Conservation (phyloP, 2,888 invertebrate genomes). For the Catocala fraxini region DNA sequence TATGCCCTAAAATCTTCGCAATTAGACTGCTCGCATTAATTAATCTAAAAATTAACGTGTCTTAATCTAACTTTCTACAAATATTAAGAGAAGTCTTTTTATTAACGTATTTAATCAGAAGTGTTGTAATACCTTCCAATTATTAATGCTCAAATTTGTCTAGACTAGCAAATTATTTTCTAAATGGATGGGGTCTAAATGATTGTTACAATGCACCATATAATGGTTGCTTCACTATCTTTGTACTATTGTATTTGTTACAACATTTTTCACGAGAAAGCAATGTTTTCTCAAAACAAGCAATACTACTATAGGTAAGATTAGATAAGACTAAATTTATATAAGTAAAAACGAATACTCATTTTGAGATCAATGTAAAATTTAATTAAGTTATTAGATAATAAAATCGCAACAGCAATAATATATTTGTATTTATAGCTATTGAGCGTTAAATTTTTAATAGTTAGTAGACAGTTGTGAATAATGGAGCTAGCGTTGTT, state of each 20-base stretch:
- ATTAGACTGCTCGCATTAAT: slow-evolving; percentile 8
- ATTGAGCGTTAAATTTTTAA: slow-evolving; percentile 86
- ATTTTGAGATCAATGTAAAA: slow-evolving; percentile 84
- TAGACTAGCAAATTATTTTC: slow-evolving; percentile 50
- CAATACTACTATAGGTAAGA: slow-evolving; percentile 83
- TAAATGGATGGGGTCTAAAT: slow-evolving; percentile 57
- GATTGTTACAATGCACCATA: slow-evolving; percentile 76
- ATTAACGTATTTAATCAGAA: slow-evolving; percentile 34
- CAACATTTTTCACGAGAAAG: slow-evolving; percentile 75
- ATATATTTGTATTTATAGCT: slow-evolving; percentile 87
- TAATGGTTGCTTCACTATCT: slow-evolving; percentile 77
- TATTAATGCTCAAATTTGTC: slow-evolving; percentile 48
- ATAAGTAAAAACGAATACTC: slow-evolving; percentile 82
- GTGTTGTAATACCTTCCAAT: slow-evolving; percentile 40
- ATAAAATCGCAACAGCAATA: slow-evolving; percentile 85
- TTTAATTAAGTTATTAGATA: slow-evolving; percentile 63
- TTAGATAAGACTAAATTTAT: slow-evolving; percentile 76
- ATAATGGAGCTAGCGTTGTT: slow-evolving; percentile 83
- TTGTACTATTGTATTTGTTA: slow-evolving; percentile 73
- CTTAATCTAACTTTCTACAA: slow-evolving; percentile 26
- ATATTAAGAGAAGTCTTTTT: slow-evolving; percentile 22
- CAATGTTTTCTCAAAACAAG: slow-evolving; percentile 83
- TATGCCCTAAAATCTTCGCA: slow-evolving; percentile 1
- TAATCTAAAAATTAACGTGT: slow-evolving; percentile 21
- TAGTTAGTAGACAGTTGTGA: slow-evolving; percentile 83